phyloP scores from a whole-genome alignment of 2,113 vertebrate genomes.

The Lota lota region DNA sequence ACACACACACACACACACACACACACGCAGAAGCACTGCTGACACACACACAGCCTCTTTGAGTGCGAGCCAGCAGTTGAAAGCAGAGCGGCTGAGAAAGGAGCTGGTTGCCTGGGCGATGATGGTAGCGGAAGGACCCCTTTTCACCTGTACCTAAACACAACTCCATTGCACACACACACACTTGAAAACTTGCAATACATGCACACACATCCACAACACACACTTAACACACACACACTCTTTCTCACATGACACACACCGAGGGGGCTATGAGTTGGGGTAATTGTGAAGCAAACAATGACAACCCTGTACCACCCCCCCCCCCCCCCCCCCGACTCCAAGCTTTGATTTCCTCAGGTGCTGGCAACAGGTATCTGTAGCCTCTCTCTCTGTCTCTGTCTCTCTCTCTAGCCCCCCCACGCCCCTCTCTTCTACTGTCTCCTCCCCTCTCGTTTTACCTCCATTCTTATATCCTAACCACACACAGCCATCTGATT shows the following conservation, averaged over 20 bases:
- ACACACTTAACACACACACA: constrained; percentile 10
- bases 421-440: constrained; percentile 8
- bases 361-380: constrained; percentile 61
- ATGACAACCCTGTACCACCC: constrained; percentile 71
- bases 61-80: constrained; percentile 69
- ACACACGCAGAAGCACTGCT: constrained; percentile 5
- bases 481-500: too few relatives aligned
- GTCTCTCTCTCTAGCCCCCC: constrained; percentile 18
- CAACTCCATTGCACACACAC: constrained; percentile 20
- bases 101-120: constrained; percentile 56
- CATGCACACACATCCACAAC: not conserved
- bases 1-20: constrained; percentile 2
- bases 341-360: constrained; percentile 71
- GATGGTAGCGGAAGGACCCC: constrained; percentile 57
- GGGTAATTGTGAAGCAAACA: constrained; percentile 69
- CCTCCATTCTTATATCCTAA: not conserved
- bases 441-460: constrained; percentile 30
- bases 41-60: constrained; percentile 32
- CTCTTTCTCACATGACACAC: constrained; percentile 61
- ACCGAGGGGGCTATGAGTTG: constrained; percentile 24
- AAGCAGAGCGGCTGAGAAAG: constrained; percentile 76
- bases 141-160: constrained; percentile 44
- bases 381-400: constrained; percentile 24
- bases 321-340: constrained; percentile 36
- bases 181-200: not conserved